Conservation (phyloP, 2,888 invertebrate genomes). For the Dusona sp. region DNA sequence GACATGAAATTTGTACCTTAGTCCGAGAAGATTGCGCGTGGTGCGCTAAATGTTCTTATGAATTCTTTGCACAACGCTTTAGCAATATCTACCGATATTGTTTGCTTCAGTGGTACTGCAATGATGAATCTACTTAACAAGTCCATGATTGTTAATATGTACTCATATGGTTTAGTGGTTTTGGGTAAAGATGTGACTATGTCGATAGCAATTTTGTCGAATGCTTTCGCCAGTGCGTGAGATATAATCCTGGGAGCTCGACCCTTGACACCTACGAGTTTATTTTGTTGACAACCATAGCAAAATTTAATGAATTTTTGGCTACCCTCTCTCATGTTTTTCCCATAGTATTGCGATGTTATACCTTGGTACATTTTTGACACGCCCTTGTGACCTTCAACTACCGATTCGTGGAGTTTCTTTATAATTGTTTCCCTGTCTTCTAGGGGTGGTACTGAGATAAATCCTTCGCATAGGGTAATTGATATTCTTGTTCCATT, state of each 20-base stretch:
- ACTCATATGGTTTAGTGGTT: slow-evolving; percentile 43
- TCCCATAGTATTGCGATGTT: slow-evolving; percentile 64
- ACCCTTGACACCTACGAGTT: slow-evolving; percentile 43
- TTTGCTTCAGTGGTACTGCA: no score
- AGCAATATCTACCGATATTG: no score
- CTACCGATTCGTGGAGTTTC: no score
- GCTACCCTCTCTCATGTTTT: slow-evolving; percentile 60
- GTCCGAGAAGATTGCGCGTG: background rate
- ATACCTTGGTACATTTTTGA: slow-evolving; percentile 58
- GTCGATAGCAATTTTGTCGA: slow-evolving; percentile 68
- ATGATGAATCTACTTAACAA: background rate
- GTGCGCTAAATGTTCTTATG: no score
- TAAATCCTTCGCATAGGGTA: no score
- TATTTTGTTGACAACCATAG: slow-evolving; percentile 64
- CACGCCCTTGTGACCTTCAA: background rate
- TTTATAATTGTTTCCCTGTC: no score
- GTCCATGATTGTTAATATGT: slow-evolving; percentile 43
- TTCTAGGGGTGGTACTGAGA: no score
- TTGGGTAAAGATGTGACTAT: slow-evolving; percentile 69
- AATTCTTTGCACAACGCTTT: no score
- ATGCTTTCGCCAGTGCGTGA: slow-evolving; percentile 42
- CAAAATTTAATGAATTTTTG: slow-evolving; percentile 63
- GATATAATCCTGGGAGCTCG: slow-evolving; percentile 52
- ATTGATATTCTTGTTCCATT: no score
- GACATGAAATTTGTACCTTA: slow-evolving; percentile 27